A percentile compares a stretch with the other conserved stretches of the same genome.
Evolutionary conservation across 2,888 invertebrate species (phyloP).

Genomic region (Eulithis prunata): DNA sequence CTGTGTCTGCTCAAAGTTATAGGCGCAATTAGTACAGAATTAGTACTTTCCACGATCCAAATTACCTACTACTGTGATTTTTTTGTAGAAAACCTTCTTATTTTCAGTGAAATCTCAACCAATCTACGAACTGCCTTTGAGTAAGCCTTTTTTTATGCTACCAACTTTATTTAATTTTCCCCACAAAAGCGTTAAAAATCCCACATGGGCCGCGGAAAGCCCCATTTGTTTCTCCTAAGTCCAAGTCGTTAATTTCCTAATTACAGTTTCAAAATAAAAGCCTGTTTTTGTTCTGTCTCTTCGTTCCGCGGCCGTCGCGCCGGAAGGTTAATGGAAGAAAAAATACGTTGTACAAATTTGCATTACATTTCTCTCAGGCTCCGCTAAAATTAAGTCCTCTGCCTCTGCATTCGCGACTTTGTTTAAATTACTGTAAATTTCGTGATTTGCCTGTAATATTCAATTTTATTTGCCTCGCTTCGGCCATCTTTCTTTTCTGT

Average conservation of each 20-base stretch:
- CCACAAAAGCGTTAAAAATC: conserved; percentile 60
- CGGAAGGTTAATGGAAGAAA: conserved; percentile 81
- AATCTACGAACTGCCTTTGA: conserved; percentile 14
- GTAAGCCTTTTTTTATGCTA: not conserved
- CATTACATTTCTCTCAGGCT: conserved; percentile 74
- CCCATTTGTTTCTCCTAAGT: conserved; percentile 74
- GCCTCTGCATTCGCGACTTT: conserved; percentile 72
- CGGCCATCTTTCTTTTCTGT: conserved; percentile 23
- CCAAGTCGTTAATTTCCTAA: conserved; percentile 81
- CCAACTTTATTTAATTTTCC: conserved; percentile 53
- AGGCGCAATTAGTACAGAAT: conserved; percentile 16
- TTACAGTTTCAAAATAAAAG: conserved; percentile 79
- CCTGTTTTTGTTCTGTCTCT: conserved; percentile 70
- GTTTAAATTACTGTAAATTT: conserved; percentile 77
- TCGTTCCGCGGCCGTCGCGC: conserved; percentile 63
- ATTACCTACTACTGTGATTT: not conserved
- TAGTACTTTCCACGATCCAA: not conserved
- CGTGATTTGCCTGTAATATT: conserved; percentile 70
- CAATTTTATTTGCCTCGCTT: conserved; percentile 27
- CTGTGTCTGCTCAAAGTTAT: conserved; percentile 16
- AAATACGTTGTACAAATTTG: conserved; percentile 83
- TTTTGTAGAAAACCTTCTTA: not conserved
- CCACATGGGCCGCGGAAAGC: conserved; percentile 65
- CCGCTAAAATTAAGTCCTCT: conserved; percentile 72
- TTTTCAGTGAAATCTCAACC: conserved; percentile 28